Evolutionary conservation across 2,113 vertebrate genomes (phyloP).

Genomic region (Marcusenius ussheri): DNA sequence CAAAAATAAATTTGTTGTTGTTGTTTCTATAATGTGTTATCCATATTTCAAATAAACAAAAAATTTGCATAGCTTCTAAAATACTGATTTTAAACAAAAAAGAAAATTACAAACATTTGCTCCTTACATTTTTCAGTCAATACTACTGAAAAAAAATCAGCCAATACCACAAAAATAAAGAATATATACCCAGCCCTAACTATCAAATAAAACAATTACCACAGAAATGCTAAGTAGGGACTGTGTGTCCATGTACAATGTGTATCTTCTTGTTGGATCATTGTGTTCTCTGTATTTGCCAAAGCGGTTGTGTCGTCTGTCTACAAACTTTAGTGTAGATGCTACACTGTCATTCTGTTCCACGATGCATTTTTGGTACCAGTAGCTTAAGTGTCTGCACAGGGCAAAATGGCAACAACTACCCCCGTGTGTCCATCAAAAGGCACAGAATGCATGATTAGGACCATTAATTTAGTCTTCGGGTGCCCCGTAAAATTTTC

Average conservation of each 20-base stretch:
- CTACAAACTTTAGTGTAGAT: not conserved
- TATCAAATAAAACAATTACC: not conserved
- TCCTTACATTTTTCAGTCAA: not conserved
- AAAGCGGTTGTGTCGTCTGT: not conserved
- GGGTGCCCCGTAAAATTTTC: not conserved
- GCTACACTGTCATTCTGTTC: not conserved
- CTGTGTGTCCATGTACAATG: not conserved
- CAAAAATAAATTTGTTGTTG: too few species aligned
- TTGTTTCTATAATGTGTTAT: too few species aligned
- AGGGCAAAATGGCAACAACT: not conserved
- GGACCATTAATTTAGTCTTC: not conserved
- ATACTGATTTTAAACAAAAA: not conserved
- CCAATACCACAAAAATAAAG: not conserved
- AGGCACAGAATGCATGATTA: not conserved
- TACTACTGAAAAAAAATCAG: not conserved
- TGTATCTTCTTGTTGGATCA: not conserved
- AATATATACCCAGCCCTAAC: not conserved
- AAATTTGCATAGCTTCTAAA: not conserved
- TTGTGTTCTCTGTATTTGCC: not conserved
- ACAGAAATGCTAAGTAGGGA: not conserved
- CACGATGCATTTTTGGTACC: not conserved
- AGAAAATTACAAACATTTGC: not conserved
- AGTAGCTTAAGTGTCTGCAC: not conserved
- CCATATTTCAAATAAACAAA: not conserved
- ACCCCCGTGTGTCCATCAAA: not conserved